Base-by-base conservation (phyloP, 1,140 invertebrate species). In the Halictus rubicundus region DNA sequence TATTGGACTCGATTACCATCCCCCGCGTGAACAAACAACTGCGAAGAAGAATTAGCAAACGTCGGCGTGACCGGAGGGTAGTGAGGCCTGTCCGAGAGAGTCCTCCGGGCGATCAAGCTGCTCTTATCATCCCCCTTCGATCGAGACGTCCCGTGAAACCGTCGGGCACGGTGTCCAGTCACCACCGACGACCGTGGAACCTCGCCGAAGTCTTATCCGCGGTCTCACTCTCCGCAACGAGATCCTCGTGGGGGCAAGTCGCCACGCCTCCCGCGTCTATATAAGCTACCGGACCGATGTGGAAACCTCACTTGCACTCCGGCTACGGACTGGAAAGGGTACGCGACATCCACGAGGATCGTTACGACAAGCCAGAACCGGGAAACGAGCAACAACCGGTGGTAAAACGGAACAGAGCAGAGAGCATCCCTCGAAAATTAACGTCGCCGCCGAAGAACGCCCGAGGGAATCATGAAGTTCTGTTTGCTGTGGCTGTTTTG, bases 261-360 rank as follows among this genome's bases (percentile, higher is more conserved):
- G 87, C 89, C 88, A 89, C 89, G 89, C 89, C 89, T 88, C 86
- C 86, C 71, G 77, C 79, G 80, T 89, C 89, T 91, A 91, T 91
- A 91, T 90, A 91, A 91, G 84, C 81, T 75, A 81, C 64, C 75
- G 68, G 69, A 68, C 76, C 78, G 76, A 78, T 39, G 66, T 75
- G 75, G 25, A 85, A 78, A 77, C 81, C 78, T 88, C 90, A 91
- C 85, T 91, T 85, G 87, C 86, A 87, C 76, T 69, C 84, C 82
- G 83, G 78, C 75, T 63, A 68, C 79, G 65, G 75, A 74, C 69
- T 73, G 49, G 46, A 57, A 21, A 82, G 52, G 74, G 70, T 65
- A 81, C 64, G 27, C 27, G 46, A 37, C 52, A 61, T 77, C 23
- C 23, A 32, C 72, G 27, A 64, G 65, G 25, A 49, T 21, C 14